phyloP scores from a whole-genome alignment of 2,888 invertebrate genomes.

The Megastigmus dorsalis region DNA sequence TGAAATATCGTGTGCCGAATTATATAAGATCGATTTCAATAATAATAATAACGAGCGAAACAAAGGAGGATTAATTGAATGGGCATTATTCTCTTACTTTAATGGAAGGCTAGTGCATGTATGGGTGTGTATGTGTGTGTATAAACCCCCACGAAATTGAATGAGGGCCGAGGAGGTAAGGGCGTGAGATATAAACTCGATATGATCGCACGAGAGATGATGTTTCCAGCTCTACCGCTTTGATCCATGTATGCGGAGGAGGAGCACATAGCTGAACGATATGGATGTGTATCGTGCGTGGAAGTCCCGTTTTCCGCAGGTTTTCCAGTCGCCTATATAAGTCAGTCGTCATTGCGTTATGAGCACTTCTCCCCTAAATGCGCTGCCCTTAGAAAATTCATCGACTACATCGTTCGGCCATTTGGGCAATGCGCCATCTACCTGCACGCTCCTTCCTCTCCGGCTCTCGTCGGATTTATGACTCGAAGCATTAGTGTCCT shows the following conservation, averaged over 20 bases:
- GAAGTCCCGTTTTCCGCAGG: conserved; percentile 11
- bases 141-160: conserved; percentile 22
- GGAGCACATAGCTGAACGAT: background rate
- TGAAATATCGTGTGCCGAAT: too few relatives aligned
- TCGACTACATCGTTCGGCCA: conserved; percentile 60
- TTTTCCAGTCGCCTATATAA: conserved; percentile 25
- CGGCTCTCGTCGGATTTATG: conserved; percentile 59
- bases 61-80: conserved; percentile 26
- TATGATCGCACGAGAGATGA: conserved; percentile 15
- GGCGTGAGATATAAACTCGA: conserved; percentile 29
- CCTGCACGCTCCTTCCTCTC: conserved; percentile 58
- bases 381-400: conserved; percentile 57
- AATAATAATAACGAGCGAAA: conserved; percentile 7
- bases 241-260: background rate
- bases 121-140: too few relatives aligned
- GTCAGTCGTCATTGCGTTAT: conserved; percentile 25
- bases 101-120: too few relatives aligned
- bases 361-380: background rate
- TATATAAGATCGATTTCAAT: background rate
- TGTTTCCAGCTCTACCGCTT: background rate
- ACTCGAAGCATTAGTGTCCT: conserved; percentile 59
- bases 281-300: conserved; percentile 3
- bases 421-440: conserved; percentile 66
- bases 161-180: background rate
- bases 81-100: conserved; percentile 18